phyloP scores from a whole-genome alignment of 2,888 invertebrate species.

The Caenorhabditis sinica region DNA sequence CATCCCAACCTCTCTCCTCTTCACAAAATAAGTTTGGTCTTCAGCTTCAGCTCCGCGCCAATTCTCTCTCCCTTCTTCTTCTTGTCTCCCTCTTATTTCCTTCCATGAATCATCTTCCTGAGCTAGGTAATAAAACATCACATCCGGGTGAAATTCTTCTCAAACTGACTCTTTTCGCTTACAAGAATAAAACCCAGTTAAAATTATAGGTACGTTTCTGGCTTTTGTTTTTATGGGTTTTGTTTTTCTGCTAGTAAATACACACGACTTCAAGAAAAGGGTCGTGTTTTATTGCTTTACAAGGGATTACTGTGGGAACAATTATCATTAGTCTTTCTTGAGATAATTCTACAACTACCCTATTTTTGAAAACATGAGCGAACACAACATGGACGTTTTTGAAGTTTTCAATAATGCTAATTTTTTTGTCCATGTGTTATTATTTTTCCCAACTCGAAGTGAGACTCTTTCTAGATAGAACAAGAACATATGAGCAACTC shows the following conservation, averaged over 20 bases:
- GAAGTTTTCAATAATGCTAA: not conserved
- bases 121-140: slow-evolving; percentile 52
- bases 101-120: slow-evolving; percentile 38
- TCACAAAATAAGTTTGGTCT: slow-evolving; percentile 42
- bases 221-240: not conserved
- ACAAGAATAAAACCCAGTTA: not conserved
- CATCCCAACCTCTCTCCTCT: not conserved
- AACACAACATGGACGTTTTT: no score
- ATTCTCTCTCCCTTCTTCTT: not conserved
- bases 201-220: slow-evolving; percentile 1
- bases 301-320: no score
- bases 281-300: no score
- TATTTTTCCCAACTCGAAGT: no score
- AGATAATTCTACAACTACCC: no score
- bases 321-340: not conserved
- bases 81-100: slow-evolving; percentile 26
- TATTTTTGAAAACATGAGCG: no score
- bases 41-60: not conserved
- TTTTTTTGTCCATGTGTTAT: not conserved
- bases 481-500: no score
- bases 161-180: not conserved
- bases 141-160: slow-evolving; percentile 2
- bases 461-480: no score
- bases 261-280: no score
- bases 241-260: no score